These are phyloP conservation scores for Andrena fulva DNA, from an alignment of 2,888 invertebrate genomes.

Conservation along the genomic window DNA sequence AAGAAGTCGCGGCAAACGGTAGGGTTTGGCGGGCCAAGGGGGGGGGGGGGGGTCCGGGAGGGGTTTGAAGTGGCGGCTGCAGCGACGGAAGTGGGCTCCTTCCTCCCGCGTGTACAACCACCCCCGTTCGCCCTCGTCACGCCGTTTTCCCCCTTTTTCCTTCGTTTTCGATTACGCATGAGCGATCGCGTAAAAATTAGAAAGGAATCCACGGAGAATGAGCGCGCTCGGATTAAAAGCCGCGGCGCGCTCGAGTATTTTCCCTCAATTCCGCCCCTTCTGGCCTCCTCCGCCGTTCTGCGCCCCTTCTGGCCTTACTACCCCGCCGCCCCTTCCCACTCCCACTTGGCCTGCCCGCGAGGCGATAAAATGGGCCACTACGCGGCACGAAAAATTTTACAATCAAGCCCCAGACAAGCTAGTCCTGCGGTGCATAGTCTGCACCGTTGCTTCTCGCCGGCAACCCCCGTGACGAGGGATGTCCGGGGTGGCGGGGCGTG, in stretches of 20 bases:
- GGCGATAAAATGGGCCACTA: constrained; percentile 80
- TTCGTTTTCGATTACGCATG: constrained; percentile 78
- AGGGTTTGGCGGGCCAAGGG: neutral
- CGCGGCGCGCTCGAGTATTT: constrained; percentile 75
- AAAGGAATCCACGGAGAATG: constrained; percentile 79
- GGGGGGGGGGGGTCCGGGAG: constrained; percentile 27
- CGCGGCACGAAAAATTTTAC: constrained; percentile 79
- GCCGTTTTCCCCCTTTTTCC: constrained; percentile 60
- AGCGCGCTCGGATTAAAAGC: constrained; percentile 74
- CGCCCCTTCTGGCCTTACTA: constrained; percentile 41
- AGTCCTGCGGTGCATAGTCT: constrained; percentile 72
- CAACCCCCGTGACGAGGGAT: constrained; percentile 17
- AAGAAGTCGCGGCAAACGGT: constrained; percentile 73
- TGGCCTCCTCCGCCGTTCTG: constrained; percentile 56
- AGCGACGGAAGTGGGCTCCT: constrained; percentile 70
- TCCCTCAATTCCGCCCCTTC: constrained; percentile 73
- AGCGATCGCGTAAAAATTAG: constrained; percentile 79
- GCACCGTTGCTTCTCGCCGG: constrained; percentile 71
- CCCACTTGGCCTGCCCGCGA: constrained; percentile 36
- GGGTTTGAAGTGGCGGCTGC: constrained; percentile 74
- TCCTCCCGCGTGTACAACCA: constrained; percentile 49
- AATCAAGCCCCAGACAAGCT: constrained; percentile 78
- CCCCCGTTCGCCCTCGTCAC: constrained; percentile 51
- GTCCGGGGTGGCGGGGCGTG: constrained; percentile 43
- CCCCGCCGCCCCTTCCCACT: constrained; percentile 18